Percentiles rank a stretch among this genome's conserved stretches.
phyloP scores from a whole-genome alignment of 2,113 vertebrate genomes.

The Pelmatolapia mariae region DNA sequence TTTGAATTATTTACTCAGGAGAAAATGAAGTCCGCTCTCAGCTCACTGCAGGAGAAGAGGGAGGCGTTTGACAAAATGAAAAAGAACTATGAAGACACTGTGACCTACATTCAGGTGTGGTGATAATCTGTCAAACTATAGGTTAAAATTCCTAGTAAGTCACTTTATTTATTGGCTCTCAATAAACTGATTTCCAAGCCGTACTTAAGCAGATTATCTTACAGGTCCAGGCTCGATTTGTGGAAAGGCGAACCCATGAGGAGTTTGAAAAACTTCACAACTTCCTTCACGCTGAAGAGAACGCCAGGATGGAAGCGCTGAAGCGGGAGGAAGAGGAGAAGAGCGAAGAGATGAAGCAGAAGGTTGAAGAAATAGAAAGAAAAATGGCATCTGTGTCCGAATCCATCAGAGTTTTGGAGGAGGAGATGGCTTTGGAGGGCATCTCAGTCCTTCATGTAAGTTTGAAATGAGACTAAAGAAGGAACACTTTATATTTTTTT shows the following conservation, averaged over 20 bases:
- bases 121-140: not conserved
- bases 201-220: not conserved
- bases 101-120: conserved; percentile 48
- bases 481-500: not conserved
- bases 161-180: not conserved
- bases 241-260: conserved; percentile 41
- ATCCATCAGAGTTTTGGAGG: conserved; percentile 50
- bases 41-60: conserved; percentile 39
- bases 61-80: conserved; percentile 44
- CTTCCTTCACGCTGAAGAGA: conserved; percentile 55
- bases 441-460: conserved; percentile 55
- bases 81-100: conserved; percentile 44
- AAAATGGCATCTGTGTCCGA: conserved; percentile 32
- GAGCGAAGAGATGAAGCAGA: conserved; percentile 18
- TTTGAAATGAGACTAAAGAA: not conserved
- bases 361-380: conserved; percentile 25
- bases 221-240: conserved; percentile 55
- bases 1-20: conserved; percentile 27
- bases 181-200: not conserved
- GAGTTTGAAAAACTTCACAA: conserved; percentile 59
- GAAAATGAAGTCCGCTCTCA: conserved; percentile 42
- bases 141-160: not conserved
- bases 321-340: conserved; percentile 54
- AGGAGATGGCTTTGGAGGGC: conserved; percentile 38
- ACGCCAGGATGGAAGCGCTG: conserved; percentile 41